These are phyloP conservation scores for Augochlorella aurata DNA, from an alignment of 2,888 invertebrate genomes.

Conservation along the genomic window DNA sequence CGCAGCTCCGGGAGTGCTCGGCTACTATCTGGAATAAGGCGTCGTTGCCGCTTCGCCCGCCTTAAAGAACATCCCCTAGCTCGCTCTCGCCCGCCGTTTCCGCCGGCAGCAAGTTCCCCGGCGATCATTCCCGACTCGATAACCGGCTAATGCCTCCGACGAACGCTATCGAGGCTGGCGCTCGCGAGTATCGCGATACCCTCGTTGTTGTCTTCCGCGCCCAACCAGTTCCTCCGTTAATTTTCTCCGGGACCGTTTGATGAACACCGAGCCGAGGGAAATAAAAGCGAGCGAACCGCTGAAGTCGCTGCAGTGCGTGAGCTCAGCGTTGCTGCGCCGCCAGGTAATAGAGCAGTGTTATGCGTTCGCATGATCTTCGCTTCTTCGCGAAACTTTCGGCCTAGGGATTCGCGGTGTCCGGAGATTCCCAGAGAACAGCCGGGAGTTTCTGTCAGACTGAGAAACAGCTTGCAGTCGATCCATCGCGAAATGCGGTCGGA, in stretches of 20 bases:
- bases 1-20: neutral
- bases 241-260: neutral
- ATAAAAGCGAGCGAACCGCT: neutral
- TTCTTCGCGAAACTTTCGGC: neutral
- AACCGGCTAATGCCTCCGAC: constrained; percentile 36
- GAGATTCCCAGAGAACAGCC: neutral
- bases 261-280: neutral
- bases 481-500: neutral
- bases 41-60: constrained; percentile 18
- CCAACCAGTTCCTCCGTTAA: neutral
- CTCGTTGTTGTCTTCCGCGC: neutral
- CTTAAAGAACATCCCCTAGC: constrained; percentile 27
- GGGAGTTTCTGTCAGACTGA: neutral
- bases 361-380: neutral
- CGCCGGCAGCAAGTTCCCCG: constrained; percentile 1
- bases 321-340: neutral
- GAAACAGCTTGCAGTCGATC: neutral
- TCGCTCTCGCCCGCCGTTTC: neutral
- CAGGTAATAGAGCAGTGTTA: neutral
- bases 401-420: neutral
- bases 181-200: neutral
- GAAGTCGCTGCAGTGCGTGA: neutral
- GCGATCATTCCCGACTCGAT: neutral
- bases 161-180: neutral
- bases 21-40: constrained; percentile 28